Base-by-base conservation (phyloP, 2,797 vertebrate species). In the Tokudaia muenninki region DNA sequence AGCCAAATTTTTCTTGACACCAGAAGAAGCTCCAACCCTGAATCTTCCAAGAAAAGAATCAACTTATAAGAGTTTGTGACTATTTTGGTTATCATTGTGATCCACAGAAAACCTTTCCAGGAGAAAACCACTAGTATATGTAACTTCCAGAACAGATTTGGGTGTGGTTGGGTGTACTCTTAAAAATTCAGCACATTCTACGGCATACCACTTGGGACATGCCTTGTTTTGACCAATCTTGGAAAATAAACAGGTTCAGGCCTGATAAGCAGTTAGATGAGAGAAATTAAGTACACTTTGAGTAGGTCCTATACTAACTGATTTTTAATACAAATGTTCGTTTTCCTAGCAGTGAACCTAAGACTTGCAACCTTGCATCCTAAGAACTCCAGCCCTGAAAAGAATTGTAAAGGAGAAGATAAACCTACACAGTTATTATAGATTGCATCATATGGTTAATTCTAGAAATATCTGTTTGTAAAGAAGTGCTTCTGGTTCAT, bases 391-490 rank as follows among this genome's bases (percentile, higher is more conserved):
- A 29, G 12, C 16, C 50, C 50, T 29, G 1, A 75, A 75, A 17
- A 59, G 37, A 78, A 90, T 11, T 91, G 91, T 70, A 59, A 91
- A 83, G 19, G 34, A 89, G 13, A 92, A 93, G 92, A 78, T 70
- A 92, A 95, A 75, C 74, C 24, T 87, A 47, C 80, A 95, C 90
- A 88, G 37, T 31, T 37, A 72, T 29, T 86, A 92, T 21, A 26
- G 57, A 78, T 31, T 94, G n/a, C 93, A 34, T 82, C 61, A 34
- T 72, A 55, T 91, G 70, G 7, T 29, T 94, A 84, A 24, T 93
- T 97, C 83, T 91, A 93, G 59, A 96, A 83, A 88, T 77, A 91
- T 14, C 29, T 95, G 37, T 82, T 74, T 93, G 41, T 70, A 94
- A 78, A 12, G 4, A 70, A 78, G 55, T 72, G 82, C 29, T 78